Evolutionary conservation across 2,888 invertebrate genomes (phyloP).

Genomic region (Archips xylosteana): DNA sequence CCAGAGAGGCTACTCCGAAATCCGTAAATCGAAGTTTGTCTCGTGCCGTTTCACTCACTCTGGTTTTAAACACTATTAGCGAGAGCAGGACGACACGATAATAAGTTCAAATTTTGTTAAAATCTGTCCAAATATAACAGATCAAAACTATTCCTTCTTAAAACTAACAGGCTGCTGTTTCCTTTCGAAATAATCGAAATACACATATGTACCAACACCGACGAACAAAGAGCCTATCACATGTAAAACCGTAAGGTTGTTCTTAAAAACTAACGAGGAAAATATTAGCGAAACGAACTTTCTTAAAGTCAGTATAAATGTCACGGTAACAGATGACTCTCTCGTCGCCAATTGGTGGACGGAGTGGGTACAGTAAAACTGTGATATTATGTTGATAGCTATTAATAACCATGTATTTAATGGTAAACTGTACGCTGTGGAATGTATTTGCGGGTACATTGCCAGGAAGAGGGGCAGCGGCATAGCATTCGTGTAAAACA

Average conservation of each 20-base stretch:
- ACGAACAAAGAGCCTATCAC: slow-evolving; percentile 70
- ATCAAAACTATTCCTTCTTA: slow-evolving; percentile 51
- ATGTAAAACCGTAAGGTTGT: slow-evolving; percentile 71
- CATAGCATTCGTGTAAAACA: slow-evolving; percentile 74
- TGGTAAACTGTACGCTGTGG: slow-evolving; percentile 54
- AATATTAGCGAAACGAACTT: slow-evolving; percentile 74
- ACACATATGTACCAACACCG: slow-evolving; percentile 71
- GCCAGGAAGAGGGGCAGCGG: slow-evolving; percentile 72
- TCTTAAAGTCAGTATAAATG: slow-evolving; percentile 75
- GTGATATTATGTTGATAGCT: slow-evolving; percentile 65
- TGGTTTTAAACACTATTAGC: no score
- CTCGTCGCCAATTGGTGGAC: slow-evolving; percentile 74
- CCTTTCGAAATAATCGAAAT: slow-evolving; percentile 71
- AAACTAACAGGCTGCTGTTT: slow-evolving; percentile 67
- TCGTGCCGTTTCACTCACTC: no score
- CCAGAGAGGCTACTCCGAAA: no score
- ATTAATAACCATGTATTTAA: slow-evolving; percentile 66
- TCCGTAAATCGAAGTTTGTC: no score
- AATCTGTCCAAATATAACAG: neutral
- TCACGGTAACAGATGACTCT: slow-evolving; percentile 74
- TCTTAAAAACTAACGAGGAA: slow-evolving; percentile 77
- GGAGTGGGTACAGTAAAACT: slow-evolving; percentile 73
- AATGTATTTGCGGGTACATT: slow-evolving; percentile 63
- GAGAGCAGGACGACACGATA: no score
- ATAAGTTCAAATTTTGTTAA: no score